A percentile compares a stretch with the other conserved stretches of the same genome.
These are phyloP conservation scores for Leptestheria dahalacensis DNA, from an alignment of 1,140 invertebrate genomes.

Conservation along the genomic window DNA sequence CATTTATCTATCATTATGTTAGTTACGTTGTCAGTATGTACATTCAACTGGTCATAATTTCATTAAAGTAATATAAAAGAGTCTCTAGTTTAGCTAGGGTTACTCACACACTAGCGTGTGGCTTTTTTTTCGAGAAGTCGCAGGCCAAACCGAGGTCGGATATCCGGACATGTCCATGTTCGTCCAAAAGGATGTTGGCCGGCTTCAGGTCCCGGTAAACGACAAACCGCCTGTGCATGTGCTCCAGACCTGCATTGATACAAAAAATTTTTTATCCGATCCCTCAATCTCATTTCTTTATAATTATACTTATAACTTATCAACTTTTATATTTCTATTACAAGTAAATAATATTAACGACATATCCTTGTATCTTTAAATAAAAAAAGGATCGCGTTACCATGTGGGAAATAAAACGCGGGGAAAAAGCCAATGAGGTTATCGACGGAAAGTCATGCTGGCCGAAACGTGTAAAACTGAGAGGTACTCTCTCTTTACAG, in stretches of 20 bases:
- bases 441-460: no score
- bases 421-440: not conserved
- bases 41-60: no score
- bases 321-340: no score
- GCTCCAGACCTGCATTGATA: constrained; percentile 75
- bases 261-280: no score
- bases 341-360: not conserved
- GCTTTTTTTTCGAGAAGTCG: constrained; percentile 99
- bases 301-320: no score
- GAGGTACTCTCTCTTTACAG: not conserved
- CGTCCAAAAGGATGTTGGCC: constrained; percentile 96
- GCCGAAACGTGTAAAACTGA: no score
- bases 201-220: constrained; percentile 97
- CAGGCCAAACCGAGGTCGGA: constrained; percentile 97
- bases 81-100: constrained; percentile 9
- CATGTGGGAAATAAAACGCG: not conserved
- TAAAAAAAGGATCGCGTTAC: not conserved
- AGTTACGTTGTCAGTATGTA: constrained; percentile 1
- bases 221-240: constrained; percentile 97
- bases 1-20: no score
- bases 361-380: not conserved
- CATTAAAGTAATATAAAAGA: not conserved
- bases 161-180: constrained; percentile 97
- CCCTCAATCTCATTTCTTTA: no score
- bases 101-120: constrained; percentile 94